phyloP scores from a whole-genome alignment of 2,888 invertebrate species.

The Phortica okadai region DNA sequence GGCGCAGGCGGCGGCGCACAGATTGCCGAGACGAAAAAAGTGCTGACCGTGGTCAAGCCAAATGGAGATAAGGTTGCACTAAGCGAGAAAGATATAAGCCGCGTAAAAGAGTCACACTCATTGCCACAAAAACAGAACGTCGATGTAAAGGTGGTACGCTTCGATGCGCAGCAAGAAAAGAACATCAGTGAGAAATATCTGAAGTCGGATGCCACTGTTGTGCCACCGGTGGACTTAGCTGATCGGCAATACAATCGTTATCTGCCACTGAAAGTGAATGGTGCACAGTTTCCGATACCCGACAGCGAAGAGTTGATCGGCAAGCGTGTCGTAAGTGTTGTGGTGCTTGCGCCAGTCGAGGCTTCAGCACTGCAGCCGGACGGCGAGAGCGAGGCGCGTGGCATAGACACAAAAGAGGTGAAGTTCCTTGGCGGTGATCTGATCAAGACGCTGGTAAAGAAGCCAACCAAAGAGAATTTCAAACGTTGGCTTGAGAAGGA shows the following conservation, averaged over 20 bases:
- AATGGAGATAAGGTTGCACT: constrained; percentile 80
- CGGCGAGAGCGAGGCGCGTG: constrained; percentile 75
- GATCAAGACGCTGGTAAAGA: constrained; percentile 85
- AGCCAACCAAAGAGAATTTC: constrained; percentile 87
- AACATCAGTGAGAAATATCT: constrained; percentile 86
- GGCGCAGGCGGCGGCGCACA: constrained; percentile 88
- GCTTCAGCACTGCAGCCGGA: constrained; percentile 76
- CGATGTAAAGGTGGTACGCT: constrained; percentile 91
- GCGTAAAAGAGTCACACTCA: constrained; percentile 70
- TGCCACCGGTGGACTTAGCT: constrained; percentile 85
- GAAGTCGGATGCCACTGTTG: constrained; percentile 82
- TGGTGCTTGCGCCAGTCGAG: constrained; percentile 89
- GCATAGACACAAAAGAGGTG: constrained; percentile 81
- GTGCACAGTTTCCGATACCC: constrained; percentile 89
- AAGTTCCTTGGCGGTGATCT: constrained; percentile 86
- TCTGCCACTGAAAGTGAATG: constrained; percentile 89
- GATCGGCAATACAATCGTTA: constrained; percentile 89
- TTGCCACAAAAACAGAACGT: constrained; percentile 80
- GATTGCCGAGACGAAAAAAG: constrained; percentile 83
- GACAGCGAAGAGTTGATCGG: constrained; percentile 86
- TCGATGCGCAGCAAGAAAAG: constrained; percentile 85
- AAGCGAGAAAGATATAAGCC: constrained; percentile 79
- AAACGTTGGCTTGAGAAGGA: constrained; percentile 88
- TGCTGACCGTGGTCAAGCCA: constrained; percentile 82
- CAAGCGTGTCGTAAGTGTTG: constrained; percentile 88